Evolutionary conservation across 2,113 vertebrate genomes (phyloP).

Genomic region (Sinocyclocheilus rhinocerous): DNA sequence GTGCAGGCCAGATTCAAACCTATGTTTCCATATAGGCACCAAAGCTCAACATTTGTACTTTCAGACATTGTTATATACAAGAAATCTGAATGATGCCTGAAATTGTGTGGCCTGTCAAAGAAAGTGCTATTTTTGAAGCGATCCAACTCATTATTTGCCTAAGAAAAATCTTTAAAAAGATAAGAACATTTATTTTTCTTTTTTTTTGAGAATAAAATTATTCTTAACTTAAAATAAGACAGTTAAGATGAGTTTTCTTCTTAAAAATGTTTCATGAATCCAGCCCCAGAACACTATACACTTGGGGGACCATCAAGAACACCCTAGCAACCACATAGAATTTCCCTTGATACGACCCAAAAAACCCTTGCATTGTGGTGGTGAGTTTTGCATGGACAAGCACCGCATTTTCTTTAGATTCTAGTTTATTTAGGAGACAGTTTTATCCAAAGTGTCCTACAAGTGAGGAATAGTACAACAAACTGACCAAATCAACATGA

Average conservation of each 20-base stretch:
- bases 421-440: not conserved
- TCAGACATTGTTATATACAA: not conserved
- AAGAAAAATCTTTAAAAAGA: no score
- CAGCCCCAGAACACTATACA: not conserved
- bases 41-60: not conserved
- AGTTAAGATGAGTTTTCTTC: no score
- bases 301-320: not conserved
- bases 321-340: not conserved
- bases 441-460: not conserved
- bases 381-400: not conserved
- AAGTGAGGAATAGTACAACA: not conserved
- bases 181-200: no score
- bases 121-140: not conserved
- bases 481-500: not conserved
- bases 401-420: not conserved
- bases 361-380: not conserved
- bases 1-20: not conserved
- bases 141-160: not conserved
- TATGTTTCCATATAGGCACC: not conserved
- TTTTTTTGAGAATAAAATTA: no score
- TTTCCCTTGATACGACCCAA: not conserved
- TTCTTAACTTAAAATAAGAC: no score
- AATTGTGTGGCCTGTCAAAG: not conserved
- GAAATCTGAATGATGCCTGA: not conserved
- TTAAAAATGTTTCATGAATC: no score